Percentiles rank a stretch among this genome's conserved stretches.
These are phyloP conservation scores for Periphyllus acericola DNA, from an alignment of 2,888 invertebrate genomes.

Conservation along the genomic window DNA sequence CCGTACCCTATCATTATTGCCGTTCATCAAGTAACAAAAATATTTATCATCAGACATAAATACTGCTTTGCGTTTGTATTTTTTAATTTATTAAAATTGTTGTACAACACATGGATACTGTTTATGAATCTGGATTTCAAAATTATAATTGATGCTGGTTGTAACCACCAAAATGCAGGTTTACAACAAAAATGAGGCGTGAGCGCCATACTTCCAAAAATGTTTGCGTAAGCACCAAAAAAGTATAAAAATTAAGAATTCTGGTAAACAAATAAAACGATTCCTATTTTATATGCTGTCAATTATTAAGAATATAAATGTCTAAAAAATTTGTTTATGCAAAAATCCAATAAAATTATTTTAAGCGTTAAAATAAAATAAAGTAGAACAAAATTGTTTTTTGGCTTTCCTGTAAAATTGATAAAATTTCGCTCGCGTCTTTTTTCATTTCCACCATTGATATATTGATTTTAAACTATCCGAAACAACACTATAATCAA, in stretches of 20 bases:
- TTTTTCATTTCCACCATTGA: neutral
- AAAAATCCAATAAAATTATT: neutral
- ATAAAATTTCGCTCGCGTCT: neutral
- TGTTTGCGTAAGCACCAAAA: neutral
- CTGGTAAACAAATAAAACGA: neutral
- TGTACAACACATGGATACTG: conserved; percentile 61
- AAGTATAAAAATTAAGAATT: neutral
- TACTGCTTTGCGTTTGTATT: neutral
- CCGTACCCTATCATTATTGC: neutral
- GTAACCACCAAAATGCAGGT: too few species aligned
- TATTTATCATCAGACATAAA: neutral
- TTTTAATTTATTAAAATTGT: neutral
- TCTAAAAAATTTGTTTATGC: neutral
- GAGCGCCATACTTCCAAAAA: too few species aligned
- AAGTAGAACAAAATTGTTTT: neutral
- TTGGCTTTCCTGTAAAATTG: neutral
- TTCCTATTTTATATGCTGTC: neutral
- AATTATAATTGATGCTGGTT: too few species aligned
- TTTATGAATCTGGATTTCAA: conserved; percentile 64
- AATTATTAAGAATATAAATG: neutral
- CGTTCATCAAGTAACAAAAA: neutral
- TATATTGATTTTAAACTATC: too few species aligned
- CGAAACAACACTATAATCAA: too few species aligned
- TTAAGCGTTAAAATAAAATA: neutral
- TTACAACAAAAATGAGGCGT: neutral